Evolutionary conservation across 2,888 invertebrate species (phyloP).

Genomic region (Caenorhabditis doughertyi): DNA sequence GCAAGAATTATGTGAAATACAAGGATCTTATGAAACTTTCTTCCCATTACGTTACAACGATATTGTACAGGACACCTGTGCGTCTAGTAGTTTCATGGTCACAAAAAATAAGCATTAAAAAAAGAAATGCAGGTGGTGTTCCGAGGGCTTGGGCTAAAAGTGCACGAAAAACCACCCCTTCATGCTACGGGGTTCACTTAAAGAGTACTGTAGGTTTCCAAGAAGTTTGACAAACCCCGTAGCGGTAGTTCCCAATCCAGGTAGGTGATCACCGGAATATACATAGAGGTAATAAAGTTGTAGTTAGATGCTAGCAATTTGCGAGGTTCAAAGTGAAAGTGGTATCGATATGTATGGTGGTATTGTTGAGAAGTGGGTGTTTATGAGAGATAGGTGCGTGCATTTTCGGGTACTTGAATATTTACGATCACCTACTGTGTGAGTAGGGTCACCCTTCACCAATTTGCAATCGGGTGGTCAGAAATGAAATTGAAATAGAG

Average conservation of each 20-base stretch:
- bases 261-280: conserved; percentile 44
- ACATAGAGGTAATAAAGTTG: conserved; percentile 32
- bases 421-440: conserved; percentile 55
- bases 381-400: conserved; percentile 27
- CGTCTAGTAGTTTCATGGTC: conserved; percentile 27
- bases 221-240: neutral
- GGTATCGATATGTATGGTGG: conserved; percentile 21
- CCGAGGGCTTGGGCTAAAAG: neutral
- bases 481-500: neutral
- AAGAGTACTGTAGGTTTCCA: neutral
- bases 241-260: neutral
- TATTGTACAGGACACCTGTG: conserved; percentile 34
- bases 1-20: neutral
- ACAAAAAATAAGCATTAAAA: conserved; percentile 16
- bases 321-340: conserved; percentile 14
- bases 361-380: conserved; percentile 30
- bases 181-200: no score
- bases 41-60: neutral
- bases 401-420: conserved; percentile 45
- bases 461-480: neutral
- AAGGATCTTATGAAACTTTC: neutral
- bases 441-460: neutral
- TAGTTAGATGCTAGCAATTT: neutral
- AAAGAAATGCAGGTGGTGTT: conserved; percentile 22
- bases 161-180: neutral